Conservation (phyloP, 2,888 invertebrate species). For the Calliphora vomitoria region DNA sequence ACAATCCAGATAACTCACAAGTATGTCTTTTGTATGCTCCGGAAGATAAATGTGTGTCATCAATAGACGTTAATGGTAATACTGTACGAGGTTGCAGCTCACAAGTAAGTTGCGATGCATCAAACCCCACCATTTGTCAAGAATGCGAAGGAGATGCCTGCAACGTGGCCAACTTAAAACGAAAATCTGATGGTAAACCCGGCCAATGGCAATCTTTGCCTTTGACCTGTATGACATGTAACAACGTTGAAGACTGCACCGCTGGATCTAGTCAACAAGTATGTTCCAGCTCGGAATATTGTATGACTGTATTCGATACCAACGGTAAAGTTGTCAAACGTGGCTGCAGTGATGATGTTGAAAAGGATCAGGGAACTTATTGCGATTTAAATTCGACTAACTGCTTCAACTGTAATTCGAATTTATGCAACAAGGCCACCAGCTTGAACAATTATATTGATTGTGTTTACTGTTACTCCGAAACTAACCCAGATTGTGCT, state of each 20-base stretch:
- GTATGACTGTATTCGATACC: constrained; percentile 79
- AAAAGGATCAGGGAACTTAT: constrained; percentile 74
- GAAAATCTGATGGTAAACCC: constrained; percentile 78
- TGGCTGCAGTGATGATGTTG: constrained; percentile 80
- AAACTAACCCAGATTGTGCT: constrained; percentile 75
- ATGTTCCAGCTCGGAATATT: constrained; percentile 77
- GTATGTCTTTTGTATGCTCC: constrained; percentile 76
- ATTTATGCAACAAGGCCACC: constrained; percentile 79
- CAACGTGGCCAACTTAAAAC: constrained; percentile 78
- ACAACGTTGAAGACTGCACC: constrained; percentile 72
- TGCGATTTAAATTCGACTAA: constrained; percentile 77
- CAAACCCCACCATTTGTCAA: constrained; percentile 74
- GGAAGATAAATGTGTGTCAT: constrained; percentile 77
- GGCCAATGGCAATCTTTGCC: constrained; percentile 81
- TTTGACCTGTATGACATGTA: constrained; percentile 78
- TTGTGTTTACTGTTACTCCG: constrained; percentile 79
- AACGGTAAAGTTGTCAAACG: constrained; percentile 76
- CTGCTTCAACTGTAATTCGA: constrained; percentile 82
- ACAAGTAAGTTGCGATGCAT: constrained; percentile 75
- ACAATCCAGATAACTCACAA: constrained; percentile 69
- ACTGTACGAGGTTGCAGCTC: constrained; percentile 80
- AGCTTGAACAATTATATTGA: constrained; percentile 75
- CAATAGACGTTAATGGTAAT: constrained; percentile 74
- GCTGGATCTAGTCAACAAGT: background rate
- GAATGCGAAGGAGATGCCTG: constrained; percentile 77